Percentiles rank a stretch among this genome's conserved stretches.
Evolutionary conservation across 2,113 vertebrate genomes (phyloP).

Genomic region (Ailuropoda melanoleuca): DNA sequence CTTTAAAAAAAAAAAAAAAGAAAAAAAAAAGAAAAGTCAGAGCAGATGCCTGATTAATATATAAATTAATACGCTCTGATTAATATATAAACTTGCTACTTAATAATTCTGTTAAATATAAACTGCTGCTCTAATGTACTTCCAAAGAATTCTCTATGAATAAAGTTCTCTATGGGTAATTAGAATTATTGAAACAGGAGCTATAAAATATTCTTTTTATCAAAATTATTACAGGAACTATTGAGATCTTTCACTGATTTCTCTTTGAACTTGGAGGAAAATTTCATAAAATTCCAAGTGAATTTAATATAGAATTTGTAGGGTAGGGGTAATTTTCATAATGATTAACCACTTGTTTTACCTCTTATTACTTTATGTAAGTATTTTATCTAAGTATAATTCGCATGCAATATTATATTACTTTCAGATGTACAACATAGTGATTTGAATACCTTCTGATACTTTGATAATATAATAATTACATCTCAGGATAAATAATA

Average conservation of each 20-base stretch:
- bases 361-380: neutral
- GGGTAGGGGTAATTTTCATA: neutral
- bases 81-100: neutral
- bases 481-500: neutral
- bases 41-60: too few species aligned
- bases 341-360: neutral
- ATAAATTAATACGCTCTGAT: too few species aligned
- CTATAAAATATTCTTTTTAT: neutral
- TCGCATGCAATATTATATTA: neutral
- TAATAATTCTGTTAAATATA: slow-evolving; percentile 1
- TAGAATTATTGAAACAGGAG: neutral
- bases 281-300: slow-evolving; percentile 37
- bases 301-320: slow-evolving; percentile 7
- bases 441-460: neutral
- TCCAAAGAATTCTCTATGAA: neutral
- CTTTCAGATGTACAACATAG: neutral
- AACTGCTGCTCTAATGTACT: neutral
- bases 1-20: too few species aligned
- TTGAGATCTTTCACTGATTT: neutral
- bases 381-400: neutral
- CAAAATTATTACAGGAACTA: neutral
- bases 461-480: neutral
- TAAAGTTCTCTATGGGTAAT: neutral
- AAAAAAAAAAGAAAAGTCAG: too few species aligned
- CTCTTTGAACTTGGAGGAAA: neutral